Base-by-base conservation (phyloP, 2,797 vertebrate species). In the Acanthurus tractus region DNA sequence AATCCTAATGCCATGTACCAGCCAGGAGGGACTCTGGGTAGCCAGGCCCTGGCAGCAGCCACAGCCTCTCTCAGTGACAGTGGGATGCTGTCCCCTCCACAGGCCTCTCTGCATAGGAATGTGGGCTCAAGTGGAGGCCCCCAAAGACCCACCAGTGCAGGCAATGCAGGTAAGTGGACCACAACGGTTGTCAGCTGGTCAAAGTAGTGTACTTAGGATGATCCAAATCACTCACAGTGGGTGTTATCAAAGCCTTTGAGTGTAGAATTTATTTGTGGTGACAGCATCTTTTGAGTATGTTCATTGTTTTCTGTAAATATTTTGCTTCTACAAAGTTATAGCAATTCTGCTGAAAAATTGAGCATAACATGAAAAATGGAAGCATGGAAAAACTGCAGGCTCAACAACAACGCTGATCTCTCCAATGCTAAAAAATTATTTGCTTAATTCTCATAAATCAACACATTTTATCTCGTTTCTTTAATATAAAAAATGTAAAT, bases 1-100 rank as follows among this genome's bases (percentile, higher is more conserved):
- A 98, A 97, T 84, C 97, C 96, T 72, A 98, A 95, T 89, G 94
- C 96, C 93, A 95, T 99, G 94, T 99, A 99, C 96, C 97, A 96
- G 92, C 96, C 96, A 2, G 97, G 97, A 82, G 96, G 95, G 82
- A 95, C 95, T 79, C 96, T 99, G 44, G 96, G 97, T 80, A 96
- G 96, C 75, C 96, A 97, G 17, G 96, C 96, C 25, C 89, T 99
- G 94, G 96, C 96, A 63, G 95, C 95, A 22, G 96, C 96, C 90
- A 94, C 95, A 40, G 96, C 96, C 58, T 95, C 98, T 0, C 92
- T 99, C 89, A 95, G 96, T 10, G 98, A 99, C 89, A 95, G 96
- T 0, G 95, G 96, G 94, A 97, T 99, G 97, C 97, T 99, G 70
- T 97, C 97, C 83, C 96, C 97, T 23, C 96, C 96, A 49, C 97